Base-by-base conservation (phyloP, 1,140 invertebrate species). In the Steinernema khuongi region DNA sequence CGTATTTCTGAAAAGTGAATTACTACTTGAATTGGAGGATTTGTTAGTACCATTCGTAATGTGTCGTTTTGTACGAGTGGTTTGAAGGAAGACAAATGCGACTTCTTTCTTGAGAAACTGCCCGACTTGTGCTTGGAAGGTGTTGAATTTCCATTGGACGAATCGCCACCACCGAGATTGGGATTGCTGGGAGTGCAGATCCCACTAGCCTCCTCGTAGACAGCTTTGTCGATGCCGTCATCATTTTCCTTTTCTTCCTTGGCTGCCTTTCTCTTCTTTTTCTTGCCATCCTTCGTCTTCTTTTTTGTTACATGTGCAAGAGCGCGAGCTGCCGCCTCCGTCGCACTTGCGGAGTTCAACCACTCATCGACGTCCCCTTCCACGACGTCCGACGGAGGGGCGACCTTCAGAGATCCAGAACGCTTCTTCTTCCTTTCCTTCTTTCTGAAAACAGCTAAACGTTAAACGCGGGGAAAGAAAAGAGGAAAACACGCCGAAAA, bases 221-320 rank as follows among this genome's bases (percentile, higher is more conserved):
- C 70, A 41, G 78, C 44, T 18, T 80, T 71, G 50, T 50, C 66
- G 14, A 69, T 85, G 85, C 70, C 66, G n/a, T 85, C 81, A 11
- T 84, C 82, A 31, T 85, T 79, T 66, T 68, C 44, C 28, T 72
- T 75, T 72, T 44, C 75, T 71, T 70, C 78, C 72, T 43, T 76
- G 26, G 50, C 67, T 50, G 44, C 36, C 73, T 81, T 83, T 75
- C 85, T 85, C 33, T 82, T 84, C 30, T 85, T 84, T 80, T 87
- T 87, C 69, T 85, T 80, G 72, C 86, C 85, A 43, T 83, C 80
- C 70, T 86, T 86, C 60, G 86, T 85, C 72, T 85, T 83, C 33
- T 81, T 77, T 76, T 81, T 78, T 19, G 84, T 86, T 60, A 14
- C 50, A 2, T 60, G 50, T 4, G 50, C 50, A 22, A 60, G 50